Evolutionary conservation across 1,140 invertebrate genomes (phyloP).

Genomic region (Sinonovacula constricta): DNA sequence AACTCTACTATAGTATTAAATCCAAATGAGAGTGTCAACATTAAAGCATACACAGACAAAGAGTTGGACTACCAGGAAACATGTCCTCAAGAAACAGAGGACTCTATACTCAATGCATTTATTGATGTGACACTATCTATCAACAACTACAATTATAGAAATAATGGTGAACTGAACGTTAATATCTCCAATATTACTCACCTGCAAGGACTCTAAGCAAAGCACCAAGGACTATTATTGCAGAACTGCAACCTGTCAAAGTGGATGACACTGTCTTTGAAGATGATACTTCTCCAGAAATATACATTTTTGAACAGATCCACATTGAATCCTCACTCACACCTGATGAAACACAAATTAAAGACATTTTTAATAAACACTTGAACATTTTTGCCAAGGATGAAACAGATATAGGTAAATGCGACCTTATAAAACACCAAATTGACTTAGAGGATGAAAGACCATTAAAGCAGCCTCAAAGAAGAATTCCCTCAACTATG

Average conservation of each 20-base stretch:
- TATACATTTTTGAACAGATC: background rate
- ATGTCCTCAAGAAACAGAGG: background rate
- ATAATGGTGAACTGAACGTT: background rate
- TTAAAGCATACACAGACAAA: slow-evolving; percentile 14
- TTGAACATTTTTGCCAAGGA: background rate
- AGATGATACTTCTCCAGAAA: background rate
- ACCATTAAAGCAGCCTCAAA: slow-evolving; percentile 8
- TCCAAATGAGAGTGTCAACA: slow-evolving; percentile 15
- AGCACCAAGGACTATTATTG: background rate
- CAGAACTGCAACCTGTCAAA: background rate
- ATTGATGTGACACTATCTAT: background rate
- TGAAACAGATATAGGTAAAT: slow-evolving; percentile 5
- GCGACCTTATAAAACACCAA: background rate
- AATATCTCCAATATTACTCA: background rate
- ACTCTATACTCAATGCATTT: background rate
- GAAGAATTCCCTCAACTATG: slow-evolving; percentile 3
- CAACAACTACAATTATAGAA: background rate
- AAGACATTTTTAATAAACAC: background rate
- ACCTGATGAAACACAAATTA: background rate
- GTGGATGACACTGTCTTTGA: background rate
- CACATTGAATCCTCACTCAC: background rate
- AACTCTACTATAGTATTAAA: background rate
- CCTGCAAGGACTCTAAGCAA: background rate
- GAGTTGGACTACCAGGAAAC: background rate
- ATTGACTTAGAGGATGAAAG: background rate